Evolutionary conservation across 2,888 invertebrate genomes (phyloP).

Genomic region (Sesamia inferens): DNA sequence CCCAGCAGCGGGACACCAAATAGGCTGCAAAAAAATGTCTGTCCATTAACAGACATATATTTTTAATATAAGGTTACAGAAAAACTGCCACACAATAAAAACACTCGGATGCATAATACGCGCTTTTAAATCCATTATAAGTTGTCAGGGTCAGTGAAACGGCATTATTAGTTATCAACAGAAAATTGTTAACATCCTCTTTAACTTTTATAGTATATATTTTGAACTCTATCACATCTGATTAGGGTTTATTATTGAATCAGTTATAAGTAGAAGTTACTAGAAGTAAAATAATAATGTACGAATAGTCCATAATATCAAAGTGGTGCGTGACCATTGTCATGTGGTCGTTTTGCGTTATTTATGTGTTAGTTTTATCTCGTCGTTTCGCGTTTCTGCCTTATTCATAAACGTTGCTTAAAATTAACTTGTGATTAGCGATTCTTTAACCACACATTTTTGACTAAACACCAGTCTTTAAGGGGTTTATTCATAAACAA

Average conservation of each 20-base stretch:
- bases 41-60: no score
- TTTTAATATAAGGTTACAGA: background rate
- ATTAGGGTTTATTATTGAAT: slow-evolving; percentile 9
- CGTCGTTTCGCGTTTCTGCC: no score
- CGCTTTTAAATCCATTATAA: slow-evolving; percentile 8
- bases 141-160: slow-evolving; percentile 48
- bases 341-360: no score
- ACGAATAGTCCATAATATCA: slow-evolving; percentile 6
- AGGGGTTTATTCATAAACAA: no score
- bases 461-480: no score
- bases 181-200: slow-evolving; percentile 55
- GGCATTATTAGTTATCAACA: slow-evolving; percentile 38
- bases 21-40: no score
- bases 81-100: background rate
- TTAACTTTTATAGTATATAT: background rate
- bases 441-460: no score
- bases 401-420: no score
- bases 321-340: slow-evolving; percentile 14
- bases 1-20: no score
- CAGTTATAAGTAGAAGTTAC: background rate
- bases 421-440: no score
- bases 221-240: slow-evolving; percentile 16
- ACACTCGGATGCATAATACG: slow-evolving; percentile 1
- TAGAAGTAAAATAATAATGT: slow-evolving; percentile 11
- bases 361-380: no score